These are phyloP conservation scores for rabbit (Oryctolagus cuniculus) DNA, from an alignment of 2,113 vertebrate species.

Conservation along the genomic window DNA sequence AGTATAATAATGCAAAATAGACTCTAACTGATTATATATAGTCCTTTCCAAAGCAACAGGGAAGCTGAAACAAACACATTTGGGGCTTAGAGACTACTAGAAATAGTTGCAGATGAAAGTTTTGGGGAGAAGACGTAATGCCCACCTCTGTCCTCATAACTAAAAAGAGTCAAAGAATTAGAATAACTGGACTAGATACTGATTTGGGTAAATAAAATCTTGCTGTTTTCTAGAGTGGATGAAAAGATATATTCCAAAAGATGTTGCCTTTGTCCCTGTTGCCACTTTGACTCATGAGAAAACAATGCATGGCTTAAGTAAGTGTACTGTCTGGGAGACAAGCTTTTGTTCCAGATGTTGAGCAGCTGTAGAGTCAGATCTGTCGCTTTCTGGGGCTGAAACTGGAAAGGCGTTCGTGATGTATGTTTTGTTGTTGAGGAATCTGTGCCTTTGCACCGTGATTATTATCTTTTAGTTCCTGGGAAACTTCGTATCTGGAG, in stretches of 20 bases:
- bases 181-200: constrained; percentile 11
- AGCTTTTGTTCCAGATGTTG: constrained; percentile 44
- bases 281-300: not conserved
- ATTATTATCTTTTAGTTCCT: not conserved
- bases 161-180: constrained; percentile 52
- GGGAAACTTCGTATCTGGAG: not conserved
- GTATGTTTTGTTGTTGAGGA: constrained; percentile 38
- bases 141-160: not conserved
- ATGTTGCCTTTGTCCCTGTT: constrained; percentile 38
- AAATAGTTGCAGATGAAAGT: constrained; percentile 54
- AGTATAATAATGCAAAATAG: constrained; percentile 36
- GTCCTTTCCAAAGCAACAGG: constrained; percentile 63
- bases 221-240: not conserved
- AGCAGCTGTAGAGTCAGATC: not conserved
- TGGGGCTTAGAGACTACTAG: constrained; percentile 5
- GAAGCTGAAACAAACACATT: constrained; percentile 45
- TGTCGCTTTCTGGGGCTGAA: constrained; percentile 21
- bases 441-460: not conserved
- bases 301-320: constrained; percentile 15
- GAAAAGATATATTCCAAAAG: constrained; percentile 34
- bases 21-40: not conserved
- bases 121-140: constrained; percentile 28
- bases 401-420: not conserved
- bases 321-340: not conserved
- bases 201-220: constrained; percentile 29